Base-by-base conservation (phyloP, 2,888 invertebrate genomes). In the Amiota minor region DNA sequence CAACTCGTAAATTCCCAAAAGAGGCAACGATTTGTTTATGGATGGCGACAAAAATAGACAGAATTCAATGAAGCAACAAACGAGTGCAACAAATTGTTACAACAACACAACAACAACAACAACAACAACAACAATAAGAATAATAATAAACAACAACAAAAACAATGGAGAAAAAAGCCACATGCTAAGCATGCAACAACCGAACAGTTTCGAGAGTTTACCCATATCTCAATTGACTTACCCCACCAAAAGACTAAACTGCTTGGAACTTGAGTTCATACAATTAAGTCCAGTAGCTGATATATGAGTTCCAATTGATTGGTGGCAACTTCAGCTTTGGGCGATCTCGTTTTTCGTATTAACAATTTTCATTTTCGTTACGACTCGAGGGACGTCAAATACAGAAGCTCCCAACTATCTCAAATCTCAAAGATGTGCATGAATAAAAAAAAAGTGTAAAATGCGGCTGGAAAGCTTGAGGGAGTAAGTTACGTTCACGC, bases 281-380 rank as follows among this genome's bases (percentile, higher is more conserved):
- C 53, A 47, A 59, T 20, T 45, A 23, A 49, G 61, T 61, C 56
- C 70, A 61, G 70, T 70, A 61, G 70, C 50, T n/a, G 70, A 47
- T n/a, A 35, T 16, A 14, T 23, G 11, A 12, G 18, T 18, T 45
- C n/a, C 20, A 46, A 56, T 61, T 61, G 68, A 68, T 61, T 59
- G 49, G 70, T 59, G 46, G 70, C 70, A 49, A 59, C 53, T 49
- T 50, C 56, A 16, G 70, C 70, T 70, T 23, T 59, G 61, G 70
- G 70, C 70, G 23, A 70, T 70, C 70, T 70, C 70, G 70, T 70
- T 70, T 70, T 70, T 49, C 59, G 61, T 49, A 70, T 70, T 61
- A 70, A 61, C 70, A 61, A 70, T 59, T 70, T 70, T 70, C 20
- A 76, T 79, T 73, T 84, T 80, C 67, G 74, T 70, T 55, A 23